These are phyloP conservation scores for Phyllostomus hastatus DNA, from an alignment of 2,113 vertebrate genomes.

Conservation along the genomic window DNA sequence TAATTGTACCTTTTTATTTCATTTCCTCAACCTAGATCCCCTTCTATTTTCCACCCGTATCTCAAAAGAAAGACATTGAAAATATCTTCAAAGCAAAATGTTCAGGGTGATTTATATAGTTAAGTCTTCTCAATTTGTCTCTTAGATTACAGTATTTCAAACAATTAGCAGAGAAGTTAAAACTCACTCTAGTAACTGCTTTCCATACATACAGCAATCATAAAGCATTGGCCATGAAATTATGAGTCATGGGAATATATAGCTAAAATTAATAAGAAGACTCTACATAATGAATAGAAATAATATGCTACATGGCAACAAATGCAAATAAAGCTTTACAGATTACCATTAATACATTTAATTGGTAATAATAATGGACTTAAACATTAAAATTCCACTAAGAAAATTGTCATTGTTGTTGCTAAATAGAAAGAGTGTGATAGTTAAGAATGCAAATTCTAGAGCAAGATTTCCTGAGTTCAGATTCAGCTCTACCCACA, in stretches of 20 bases:
- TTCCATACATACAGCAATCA: not conserved
- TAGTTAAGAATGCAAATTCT: not conserved
- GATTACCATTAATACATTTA: not conserved
- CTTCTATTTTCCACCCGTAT: not conserved
- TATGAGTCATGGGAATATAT: not conserved
- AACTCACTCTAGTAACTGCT: not conserved
- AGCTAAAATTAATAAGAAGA: not conserved
- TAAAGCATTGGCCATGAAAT: not conserved
- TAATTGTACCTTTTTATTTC: constrained; percentile 61
- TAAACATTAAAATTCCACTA: not conserved
- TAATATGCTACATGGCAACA: not conserved
- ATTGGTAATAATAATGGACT: not conserved
- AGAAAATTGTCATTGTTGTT: not conserved
- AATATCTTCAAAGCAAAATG: constrained; percentile 21
- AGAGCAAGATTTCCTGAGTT: not conserved
- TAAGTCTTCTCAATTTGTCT: constrained; percentile 39
- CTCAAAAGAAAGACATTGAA: constrained; percentile 28
- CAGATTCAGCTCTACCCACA: not conserved
- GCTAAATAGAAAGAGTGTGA: not conserved
- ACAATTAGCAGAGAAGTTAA: constrained; percentile 17
- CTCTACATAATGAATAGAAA: not conserved
- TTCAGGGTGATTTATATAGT: constrained; percentile 3
- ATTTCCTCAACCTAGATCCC: constrained; percentile 25
- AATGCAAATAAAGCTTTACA: not conserved
- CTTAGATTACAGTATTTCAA: constrained; percentile 33